These are phyloP conservation scores for Sus cebifrons DNA, from an alignment of 2,797 vertebrate genomes.

Conservation along the genomic window DNA sequence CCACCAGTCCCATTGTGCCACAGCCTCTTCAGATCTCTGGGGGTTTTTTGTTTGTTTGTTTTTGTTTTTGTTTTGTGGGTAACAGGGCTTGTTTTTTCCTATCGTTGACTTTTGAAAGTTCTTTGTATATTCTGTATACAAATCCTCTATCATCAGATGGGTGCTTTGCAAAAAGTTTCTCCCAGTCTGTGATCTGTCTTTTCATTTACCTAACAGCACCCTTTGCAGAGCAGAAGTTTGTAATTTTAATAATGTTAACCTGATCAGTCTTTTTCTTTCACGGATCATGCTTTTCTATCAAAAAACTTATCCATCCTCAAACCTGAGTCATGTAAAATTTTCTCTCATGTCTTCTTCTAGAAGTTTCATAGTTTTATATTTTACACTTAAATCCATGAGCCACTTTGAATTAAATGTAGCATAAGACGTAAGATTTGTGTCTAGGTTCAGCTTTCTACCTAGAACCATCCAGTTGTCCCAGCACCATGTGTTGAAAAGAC, in stretches of 20 bases:
- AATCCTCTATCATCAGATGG: background rate
- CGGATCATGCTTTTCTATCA: background rate
- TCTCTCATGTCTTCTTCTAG: background rate
- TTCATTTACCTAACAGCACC: background rate
- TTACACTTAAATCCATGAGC: background rate
- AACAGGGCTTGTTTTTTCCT: background rate
- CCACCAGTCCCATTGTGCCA: too few relatives aligned
- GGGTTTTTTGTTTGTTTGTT: background rate
- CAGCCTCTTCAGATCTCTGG: background rate
- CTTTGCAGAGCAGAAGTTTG: constrained; percentile 24
- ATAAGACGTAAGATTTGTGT: background rate
- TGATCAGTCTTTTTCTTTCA: background rate
- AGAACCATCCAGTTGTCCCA: background rate
- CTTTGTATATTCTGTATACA: background rate
- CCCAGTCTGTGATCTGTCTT: background rate
- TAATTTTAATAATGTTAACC: constrained; percentile 23
- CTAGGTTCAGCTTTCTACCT: background rate
- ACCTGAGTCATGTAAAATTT: background rate
- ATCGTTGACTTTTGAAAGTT: background rate
- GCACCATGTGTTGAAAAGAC: constrained; percentile 37
- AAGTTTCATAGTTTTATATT: constrained; percentile 19
- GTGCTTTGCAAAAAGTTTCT: constrained; percentile 8
- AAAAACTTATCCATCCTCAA: background rate
- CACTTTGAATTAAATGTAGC: constrained; percentile 46
- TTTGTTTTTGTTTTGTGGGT: background rate